A percentile compares a stretch with the other conserved stretches of the same genome.
These are phyloP conservation scores for Linurgus olivaceus DNA, from an alignment of 2,797 vertebrate species.

Conservation along the genomic window DNA sequence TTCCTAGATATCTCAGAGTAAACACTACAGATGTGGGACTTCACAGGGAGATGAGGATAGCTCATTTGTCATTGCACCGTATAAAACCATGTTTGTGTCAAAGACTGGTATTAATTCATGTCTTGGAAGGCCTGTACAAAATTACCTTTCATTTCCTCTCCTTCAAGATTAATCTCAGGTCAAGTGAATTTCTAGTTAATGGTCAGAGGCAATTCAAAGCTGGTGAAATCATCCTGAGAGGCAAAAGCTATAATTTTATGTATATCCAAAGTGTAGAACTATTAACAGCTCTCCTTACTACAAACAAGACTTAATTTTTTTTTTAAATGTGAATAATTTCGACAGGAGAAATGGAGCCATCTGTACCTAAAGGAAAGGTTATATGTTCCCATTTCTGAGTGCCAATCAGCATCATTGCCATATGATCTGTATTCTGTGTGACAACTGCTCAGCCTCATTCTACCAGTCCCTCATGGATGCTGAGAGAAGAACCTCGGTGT, in stretches of 20 bases:
- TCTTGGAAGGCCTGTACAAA: neutral
- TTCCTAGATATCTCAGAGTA: neutral
- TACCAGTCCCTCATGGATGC: neutral
- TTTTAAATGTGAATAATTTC: neutral
- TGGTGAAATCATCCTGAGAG: neutral
- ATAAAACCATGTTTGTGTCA: constrained; percentile 14
- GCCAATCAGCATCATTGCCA: neutral
- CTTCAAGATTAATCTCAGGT: constrained; percentile 38
- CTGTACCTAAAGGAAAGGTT: neutral
- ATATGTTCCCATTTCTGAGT: neutral
- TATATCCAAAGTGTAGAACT: neutral
- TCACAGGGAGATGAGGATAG: neutral
- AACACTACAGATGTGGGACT: neutral
- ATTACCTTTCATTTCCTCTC: constrained; percentile 51
- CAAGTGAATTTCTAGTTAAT: constrained; percentile 41
- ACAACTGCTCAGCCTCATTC: neutral
- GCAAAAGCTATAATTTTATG: neutral
- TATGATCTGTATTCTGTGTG: rapidly evolving
- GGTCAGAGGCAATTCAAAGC: constrained; percentile 11
- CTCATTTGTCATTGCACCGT: constrained; percentile 9
- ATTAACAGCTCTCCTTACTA: neutral
- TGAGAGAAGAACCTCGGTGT: neutral
- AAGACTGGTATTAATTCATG: constrained; percentile 39
- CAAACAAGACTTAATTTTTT: neutral
- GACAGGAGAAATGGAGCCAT: neutral